Conservation (phyloP, 2,113 vertebrate genomes). For the Daboia siamensis region DNA sequence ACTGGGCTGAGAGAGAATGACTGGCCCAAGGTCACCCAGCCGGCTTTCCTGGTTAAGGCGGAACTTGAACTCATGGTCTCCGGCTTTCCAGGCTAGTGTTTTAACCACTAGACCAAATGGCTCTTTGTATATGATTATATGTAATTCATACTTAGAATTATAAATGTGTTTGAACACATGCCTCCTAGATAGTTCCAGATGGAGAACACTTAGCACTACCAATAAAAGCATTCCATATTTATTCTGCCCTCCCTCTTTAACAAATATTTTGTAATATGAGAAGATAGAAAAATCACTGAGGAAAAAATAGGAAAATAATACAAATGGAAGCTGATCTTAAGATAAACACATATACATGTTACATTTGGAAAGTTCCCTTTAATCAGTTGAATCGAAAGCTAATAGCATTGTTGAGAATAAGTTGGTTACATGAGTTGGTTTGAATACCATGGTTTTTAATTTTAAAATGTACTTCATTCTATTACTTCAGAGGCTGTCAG, state of each 20-base stretch:
- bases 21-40: not conserved
- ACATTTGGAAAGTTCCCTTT: not conserved
- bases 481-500: conserved; percentile 82
- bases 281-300: not conserved
- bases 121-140: not conserved
- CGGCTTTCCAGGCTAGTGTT: not conserved
- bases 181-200: not conserved
- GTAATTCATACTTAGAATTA: not conserved
- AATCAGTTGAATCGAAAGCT: not conserved
- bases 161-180: not conserved
- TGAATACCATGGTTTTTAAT: not conserved
- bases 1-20: not conserved
- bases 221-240: not conserved
- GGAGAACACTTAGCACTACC: not conserved
- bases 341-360: not conserved
- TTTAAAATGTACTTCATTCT: not conserved
- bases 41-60: not conserved
- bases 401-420: not conserved
- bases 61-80: not conserved
- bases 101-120: not conserved
- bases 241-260: not conserved
- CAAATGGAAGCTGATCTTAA: not conserved
- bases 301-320: not conserved
- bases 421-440: not conserved
- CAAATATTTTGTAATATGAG: not conserved